phyloP scores from a whole-genome alignment of 2,888 invertebrate genomes.

The Calephelis perditalis region DNA sequence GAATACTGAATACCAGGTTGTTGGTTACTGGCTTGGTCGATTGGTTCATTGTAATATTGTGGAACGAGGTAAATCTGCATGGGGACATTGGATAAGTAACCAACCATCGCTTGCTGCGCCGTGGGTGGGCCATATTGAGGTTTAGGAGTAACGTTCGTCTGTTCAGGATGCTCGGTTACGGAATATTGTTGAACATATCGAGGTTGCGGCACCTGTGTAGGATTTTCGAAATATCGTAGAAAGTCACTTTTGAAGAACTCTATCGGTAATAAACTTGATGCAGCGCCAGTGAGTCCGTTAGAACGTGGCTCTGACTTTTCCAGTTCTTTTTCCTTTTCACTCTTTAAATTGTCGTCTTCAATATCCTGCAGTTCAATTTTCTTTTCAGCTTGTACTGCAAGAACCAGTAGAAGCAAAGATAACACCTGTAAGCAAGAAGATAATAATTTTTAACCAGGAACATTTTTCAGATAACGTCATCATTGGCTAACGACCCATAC shows the following conservation, averaged over 20 bases:
- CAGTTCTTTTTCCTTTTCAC: slow-evolving; percentile 66
- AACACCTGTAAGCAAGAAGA: slow-evolving; percentile 61
- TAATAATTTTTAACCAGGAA: slow-evolving; percentile 33
- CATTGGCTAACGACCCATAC: too few species aligned
- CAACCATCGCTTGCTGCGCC: slow-evolving; percentile 56
- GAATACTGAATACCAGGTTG: slow-evolving; percentile 45
- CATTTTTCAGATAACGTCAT: too few species aligned
- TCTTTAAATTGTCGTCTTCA: slow-evolving; percentile 82
- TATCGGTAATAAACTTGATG: slow-evolving; percentile 40
- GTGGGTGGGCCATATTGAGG: slow-evolving; percentile 40
- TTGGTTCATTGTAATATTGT: slow-evolving; percentile 54
- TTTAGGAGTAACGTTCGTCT: slow-evolving; percentile 35
- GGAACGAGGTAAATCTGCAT: slow-evolving; percentile 71
- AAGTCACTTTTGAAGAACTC: slow-evolving; percentile 57
- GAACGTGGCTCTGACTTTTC: slow-evolving; percentile 44
- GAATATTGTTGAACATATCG: slow-evolving; percentile 64
- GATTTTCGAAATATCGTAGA: slow-evolving; percentile 48
- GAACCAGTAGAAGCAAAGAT: slow-evolving; percentile 47
- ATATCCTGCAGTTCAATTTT: slow-evolving; percentile 86
- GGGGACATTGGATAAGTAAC: slow-evolving; percentile 65
- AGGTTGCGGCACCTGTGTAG: slow-evolving; percentile 40
- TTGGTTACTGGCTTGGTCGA: slow-evolving; percentile 37
- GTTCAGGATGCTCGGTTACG: slow-evolving; percentile 61
- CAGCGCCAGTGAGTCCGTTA: slow-evolving; percentile 33
- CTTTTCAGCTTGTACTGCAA: slow-evolving; percentile 69